Conservation (phyloP, 2,888 invertebrate genomes). For the Ctenicera cuprea region DNA sequence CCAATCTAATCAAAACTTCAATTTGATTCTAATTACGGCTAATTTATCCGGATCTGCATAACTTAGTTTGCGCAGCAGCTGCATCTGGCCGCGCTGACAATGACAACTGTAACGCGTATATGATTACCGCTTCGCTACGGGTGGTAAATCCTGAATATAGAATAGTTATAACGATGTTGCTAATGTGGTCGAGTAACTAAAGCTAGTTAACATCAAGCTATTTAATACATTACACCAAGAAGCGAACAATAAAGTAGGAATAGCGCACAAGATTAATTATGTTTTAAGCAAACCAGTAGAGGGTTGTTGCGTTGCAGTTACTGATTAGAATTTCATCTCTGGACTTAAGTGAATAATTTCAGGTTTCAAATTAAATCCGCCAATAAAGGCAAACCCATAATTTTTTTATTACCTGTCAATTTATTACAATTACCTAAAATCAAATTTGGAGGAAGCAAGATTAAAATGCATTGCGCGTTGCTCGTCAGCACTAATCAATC, state of each 20-base stretch:
- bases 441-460: conserved; percentile 48
- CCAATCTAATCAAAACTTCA: conserved; percentile 68
- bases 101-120: conserved; percentile 65
- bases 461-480: conserved; percentile 53
- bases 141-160: conserved; percentile 45
- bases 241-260: not conserved
- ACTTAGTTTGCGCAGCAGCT: conserved; percentile 58
- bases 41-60: conserved; percentile 64
- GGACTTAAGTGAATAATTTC: too few species aligned
- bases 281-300: not conserved
- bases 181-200: conserved; percentile 16
- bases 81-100: conserved; percentile 62
- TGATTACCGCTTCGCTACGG: conserved; percentile 59
- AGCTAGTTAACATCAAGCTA: not conserved
- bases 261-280: not conserved
- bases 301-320: too few species aligned
- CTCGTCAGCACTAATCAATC: conserved; percentile 60
- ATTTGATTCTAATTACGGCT: conserved; percentile 67
- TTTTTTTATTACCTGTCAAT: conserved; percentile 30
- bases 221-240: too few species aligned
- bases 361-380: not conserved
- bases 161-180: conserved; percentile 21
- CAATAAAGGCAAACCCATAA: not conserved
- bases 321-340: too few species aligned
- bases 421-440: conserved; percentile 31